Evolutionary conservation across 1,140 invertebrate genomes (phyloP).

Genomic region (Cyrtorhinus lividipennis): DNA sequence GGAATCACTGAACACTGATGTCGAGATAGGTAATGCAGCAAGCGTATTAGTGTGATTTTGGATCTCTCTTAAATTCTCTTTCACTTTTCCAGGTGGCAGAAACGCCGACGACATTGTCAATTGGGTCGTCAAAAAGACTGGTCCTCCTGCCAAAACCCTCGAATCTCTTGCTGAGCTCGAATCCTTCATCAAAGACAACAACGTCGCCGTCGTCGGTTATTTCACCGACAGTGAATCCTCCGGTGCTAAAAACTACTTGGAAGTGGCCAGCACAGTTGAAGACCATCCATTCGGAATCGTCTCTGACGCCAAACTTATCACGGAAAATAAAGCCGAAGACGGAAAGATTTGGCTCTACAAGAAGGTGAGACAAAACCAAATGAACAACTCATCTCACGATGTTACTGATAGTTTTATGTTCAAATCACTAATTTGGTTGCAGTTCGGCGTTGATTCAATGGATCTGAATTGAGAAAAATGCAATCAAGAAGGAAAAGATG

Average conservation of each 20-base stretch:
- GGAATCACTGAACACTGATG: not conserved
- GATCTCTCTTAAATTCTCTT: too few relatives aligned
- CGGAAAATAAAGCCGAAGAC: conserved; percentile 55
- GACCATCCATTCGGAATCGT: conserved; percentile 82
- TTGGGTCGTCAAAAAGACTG: conserved; percentile 95
- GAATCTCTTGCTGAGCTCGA: conserved; percentile 67
- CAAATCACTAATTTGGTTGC: not conserved
- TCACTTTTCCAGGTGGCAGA: conserved; percentile 59
- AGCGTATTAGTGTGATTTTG: too few relatives aligned
- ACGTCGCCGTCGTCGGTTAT: conserved; percentile 82
- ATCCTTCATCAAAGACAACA: conserved; percentile 60
- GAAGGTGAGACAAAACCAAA: conserved; percentile 54
- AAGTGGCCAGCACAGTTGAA: conserved; percentile 64
- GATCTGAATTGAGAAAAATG: too few relatives aligned
- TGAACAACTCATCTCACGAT: too few relatives aligned
- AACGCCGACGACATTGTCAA: conserved; percentile 80
- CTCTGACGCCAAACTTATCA: conserved; percentile 55
- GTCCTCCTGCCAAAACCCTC: conserved; percentile 69
- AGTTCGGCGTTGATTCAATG: not conserved
- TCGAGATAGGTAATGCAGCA: too few relatives aligned
- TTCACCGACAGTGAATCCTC: conserved; percentile 71
- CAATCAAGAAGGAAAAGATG: too few relatives aligned
- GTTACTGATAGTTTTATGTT: conserved; percentile 9
- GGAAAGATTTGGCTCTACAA: conserved; percentile 75
- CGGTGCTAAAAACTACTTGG: conserved; percentile 69